phyloP scores from a whole-genome alignment of 2,113 vertebrate genomes.

The Paraplagusia blochii region DNA sequence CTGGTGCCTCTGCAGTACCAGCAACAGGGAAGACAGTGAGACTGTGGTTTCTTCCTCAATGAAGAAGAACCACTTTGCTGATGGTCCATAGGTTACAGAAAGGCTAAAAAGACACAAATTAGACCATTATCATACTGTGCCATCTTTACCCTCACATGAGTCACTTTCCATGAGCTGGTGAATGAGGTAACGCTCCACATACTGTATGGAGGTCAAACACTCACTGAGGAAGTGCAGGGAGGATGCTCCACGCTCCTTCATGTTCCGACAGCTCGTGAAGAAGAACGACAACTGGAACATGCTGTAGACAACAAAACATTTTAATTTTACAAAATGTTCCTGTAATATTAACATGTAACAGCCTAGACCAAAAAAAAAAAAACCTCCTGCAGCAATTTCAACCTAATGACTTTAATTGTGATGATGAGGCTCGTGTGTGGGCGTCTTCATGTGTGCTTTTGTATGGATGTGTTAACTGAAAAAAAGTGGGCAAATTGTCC shows the following conservation, averaged over 20 bases:
- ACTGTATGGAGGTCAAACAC: constrained; percentile 28
- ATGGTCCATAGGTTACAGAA: constrained; percentile 73
- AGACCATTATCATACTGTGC: not conserved
- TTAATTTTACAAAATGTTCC: not conserved
- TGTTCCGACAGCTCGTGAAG: constrained; percentile 80
- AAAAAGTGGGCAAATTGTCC: too few species aligned
- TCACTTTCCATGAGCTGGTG: not conserved
- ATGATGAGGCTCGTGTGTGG: too few species aligned
- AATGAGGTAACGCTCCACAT: not conserved
- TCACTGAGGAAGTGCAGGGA: constrained; percentile 82
- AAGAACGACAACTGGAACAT: constrained; percentile 77
- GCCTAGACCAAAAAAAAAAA: not conserved
- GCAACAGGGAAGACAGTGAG: constrained; percentile 74
- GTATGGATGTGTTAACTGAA: too few species aligned
- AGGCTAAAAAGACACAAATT: constrained; percentile 70
- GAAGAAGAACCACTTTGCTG: constrained; percentile 89
- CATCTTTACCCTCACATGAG: not conserved
- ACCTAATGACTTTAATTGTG: not conserved
- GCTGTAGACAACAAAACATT: constrained; percentile 65
- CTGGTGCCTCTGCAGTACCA: constrained; percentile 78
- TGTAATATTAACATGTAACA: not conserved
- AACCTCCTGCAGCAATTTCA: not conserved
- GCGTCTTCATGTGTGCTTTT: too few species aligned
- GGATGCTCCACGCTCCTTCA: constrained; percentile 86
- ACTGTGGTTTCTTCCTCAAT: constrained; percentile 88